Evolutionary conservation across 2,797 vertebrate genomes (phyloP).

Genomic region (Poeciliopsis infans): DNA sequence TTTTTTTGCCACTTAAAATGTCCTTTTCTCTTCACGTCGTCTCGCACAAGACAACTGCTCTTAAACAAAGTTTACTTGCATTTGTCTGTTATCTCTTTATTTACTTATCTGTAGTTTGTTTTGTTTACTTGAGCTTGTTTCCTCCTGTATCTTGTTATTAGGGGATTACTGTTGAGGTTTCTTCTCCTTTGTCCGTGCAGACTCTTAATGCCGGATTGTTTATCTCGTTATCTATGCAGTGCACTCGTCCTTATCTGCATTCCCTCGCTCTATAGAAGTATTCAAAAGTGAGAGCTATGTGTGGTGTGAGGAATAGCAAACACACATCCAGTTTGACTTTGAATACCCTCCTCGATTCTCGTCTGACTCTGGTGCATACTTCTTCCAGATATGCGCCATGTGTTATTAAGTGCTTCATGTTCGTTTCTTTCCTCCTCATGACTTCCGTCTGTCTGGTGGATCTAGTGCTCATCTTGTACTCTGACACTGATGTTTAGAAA

Average conservation of each 20-base stretch:
- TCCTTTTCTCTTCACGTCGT: constrained; percentile 57
- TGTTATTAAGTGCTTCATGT: constrained; percentile 41
- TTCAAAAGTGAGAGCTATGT: constrained; percentile 71
- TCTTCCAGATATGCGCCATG: constrained; percentile 54
- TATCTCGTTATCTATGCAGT: constrained; percentile 62
- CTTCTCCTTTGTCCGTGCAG: constrained; percentile 37
- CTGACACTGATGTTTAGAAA: constrained; percentile 16
- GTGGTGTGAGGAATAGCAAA: constrained; percentile 65
- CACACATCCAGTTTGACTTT: constrained; percentile 78
- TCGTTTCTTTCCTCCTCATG: constrained; percentile 47
- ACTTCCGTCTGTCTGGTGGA: constrained; percentile 50
- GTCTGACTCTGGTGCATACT: constrained; percentile 66
- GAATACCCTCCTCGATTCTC: constrained; percentile 69
- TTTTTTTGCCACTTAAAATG: constrained; percentile 39
- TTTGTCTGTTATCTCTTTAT: constrained; percentile 53
- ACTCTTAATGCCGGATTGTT: constrained; percentile 47
- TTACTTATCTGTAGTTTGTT: constrained; percentile 30
- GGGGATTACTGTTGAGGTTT: constrained; percentile 33
- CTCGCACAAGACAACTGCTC: constrained; percentile 67
- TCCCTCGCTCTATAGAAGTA: constrained; percentile 63
- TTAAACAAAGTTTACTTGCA: constrained; percentile 61
- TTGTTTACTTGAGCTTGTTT: constrained; percentile 48
- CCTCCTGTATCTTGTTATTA: constrained; percentile 40
- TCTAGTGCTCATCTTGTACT: constrained; percentile 39
- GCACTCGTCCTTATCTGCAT: constrained; percentile 69